phyloP scores from a whole-genome alignment of 2,888 invertebrate genomes.

The Morpho deidamia region DNA sequence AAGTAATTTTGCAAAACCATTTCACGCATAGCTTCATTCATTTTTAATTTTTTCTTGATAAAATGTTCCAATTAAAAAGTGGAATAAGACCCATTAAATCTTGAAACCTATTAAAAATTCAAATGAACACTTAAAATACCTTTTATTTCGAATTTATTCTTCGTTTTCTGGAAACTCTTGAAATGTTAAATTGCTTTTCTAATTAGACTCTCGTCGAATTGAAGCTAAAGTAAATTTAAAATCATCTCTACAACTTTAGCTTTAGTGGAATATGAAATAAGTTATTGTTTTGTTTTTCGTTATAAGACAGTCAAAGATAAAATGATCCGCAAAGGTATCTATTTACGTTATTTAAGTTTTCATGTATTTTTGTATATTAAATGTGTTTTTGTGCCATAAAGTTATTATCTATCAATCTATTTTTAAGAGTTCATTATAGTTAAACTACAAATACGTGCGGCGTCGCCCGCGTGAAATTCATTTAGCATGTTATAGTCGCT shows the following conservation, averaged over 20 bases:
- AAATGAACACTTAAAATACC: not conserved
- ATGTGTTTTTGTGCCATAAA: too few relatives aligned
- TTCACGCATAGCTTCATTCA: not conserved
- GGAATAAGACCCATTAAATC: constrained; percentile 5
- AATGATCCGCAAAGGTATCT: too few relatives aligned
- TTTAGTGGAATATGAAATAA: not conserved
- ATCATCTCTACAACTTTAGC: not conserved
- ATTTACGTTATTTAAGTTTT: too few relatives aligned
- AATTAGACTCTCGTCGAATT: not conserved
- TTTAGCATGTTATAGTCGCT: too few relatives aligned
- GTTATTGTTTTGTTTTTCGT: too few relatives aligned
- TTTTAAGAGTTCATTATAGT: too few relatives aligned
- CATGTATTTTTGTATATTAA: too few relatives aligned
- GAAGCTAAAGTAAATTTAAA: not conserved
- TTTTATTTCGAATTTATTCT: not conserved
- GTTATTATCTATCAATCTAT: too few relatives aligned
- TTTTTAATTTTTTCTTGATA: not conserved
- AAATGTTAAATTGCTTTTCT: constrained; percentile 2
- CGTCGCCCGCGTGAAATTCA: too few relatives aligned
- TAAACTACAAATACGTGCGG: too few relatives aligned
- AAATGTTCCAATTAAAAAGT: constrained; percentile 1
- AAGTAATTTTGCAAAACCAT: not conserved
- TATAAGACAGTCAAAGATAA: too few relatives aligned
- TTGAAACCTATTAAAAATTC: constrained; percentile 1
- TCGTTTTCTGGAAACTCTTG: constrained; percentile 5